Base-by-base conservation (phyloP, 1,140 invertebrate species). In the Monochamus saltuarius region DNA sequence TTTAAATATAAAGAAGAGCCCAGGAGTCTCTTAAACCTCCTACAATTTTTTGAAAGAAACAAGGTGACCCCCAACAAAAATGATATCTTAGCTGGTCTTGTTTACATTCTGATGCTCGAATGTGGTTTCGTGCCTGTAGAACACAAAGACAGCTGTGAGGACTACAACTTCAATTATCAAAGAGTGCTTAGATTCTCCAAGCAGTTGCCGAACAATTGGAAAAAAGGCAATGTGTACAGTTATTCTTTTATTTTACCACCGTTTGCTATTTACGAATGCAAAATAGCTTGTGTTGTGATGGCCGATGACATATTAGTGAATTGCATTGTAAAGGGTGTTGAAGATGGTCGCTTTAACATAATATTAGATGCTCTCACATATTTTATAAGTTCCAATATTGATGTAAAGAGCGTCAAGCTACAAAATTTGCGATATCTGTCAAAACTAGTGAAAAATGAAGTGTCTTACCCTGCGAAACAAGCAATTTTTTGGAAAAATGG, bases 61-160 rank as follows among this genome's bases (percentile, higher is more conserved):
- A 34, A 40, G 17, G 16, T 58, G 4, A 9, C 46, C 2, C 38
- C 64, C 10, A 61, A 65, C 39, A 63, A 43, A 65, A 59, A 54
- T 40, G 72, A 76, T 39, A 58, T 73, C 34, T 47, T 75, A n/a
- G 66, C 68, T 1, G 62, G 67, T 8, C 62, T 75, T 11, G 54
- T 74, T 34, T 72, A 71, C 46, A 62, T 75, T 40, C 46, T 76
- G 14, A 75, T 74, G 71, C 17, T 74, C 13, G 74, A 76, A 64
- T 53, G 19, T 58, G 74, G 75, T 9, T 75, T 73, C 59, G 59
- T 73, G 19, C 67, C 73, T 38, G 29, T 17, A 34, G 53, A 66
- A 16, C 66, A 47, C 47, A 29, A 42, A n/a, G 52, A 51, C 3
- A 36, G 37, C 14, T 42, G 59, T 17, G 39, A 61, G 10, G 47